Conservation (phyloP, 2,797 vertebrate genomes). For the Cryptoblepharus egeriae region DNA sequence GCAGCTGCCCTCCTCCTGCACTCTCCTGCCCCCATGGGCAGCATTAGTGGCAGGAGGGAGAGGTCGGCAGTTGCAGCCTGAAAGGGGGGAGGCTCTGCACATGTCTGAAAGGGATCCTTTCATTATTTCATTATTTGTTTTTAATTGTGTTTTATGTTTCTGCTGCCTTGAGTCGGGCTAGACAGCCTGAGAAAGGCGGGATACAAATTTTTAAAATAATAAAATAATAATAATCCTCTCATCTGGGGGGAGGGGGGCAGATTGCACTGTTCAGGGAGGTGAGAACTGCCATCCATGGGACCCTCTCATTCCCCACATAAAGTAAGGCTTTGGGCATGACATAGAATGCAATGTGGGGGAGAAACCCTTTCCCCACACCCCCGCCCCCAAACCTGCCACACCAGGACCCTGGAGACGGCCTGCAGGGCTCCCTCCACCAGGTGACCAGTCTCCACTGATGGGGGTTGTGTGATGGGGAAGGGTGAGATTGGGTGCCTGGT, state of each 20-base stretch:
- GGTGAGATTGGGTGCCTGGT: neutral
- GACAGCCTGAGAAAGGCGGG: too few species aligned
- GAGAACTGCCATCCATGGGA: neutral
- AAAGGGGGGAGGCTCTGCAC: too few species aligned
- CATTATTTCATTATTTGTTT: too few species aligned
- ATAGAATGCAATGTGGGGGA: neutral
- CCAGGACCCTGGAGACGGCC: neutral
- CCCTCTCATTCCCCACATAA: neutral
- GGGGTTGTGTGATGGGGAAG: too few species aligned
- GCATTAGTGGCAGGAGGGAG: neutral
- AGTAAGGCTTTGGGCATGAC: slow-evolving; percentile 2
- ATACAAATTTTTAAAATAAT: too few species aligned
- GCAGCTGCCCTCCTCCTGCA: too few species aligned
- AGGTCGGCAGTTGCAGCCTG: neutral
- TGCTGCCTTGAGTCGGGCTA: too few species aligned
- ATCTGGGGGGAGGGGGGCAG: neutral
- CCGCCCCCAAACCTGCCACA: too few species aligned
- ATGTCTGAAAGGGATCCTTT: too few species aligned
- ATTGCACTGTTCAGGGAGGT: neutral
- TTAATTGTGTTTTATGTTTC: too few species aligned
- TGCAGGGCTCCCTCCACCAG: neutral
- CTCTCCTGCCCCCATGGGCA: too few species aligned
- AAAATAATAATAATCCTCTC: too few species aligned
- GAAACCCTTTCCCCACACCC: neutral
- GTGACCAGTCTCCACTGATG: neutral